phyloP scores from a whole-genome alignment of 30 jellyfish, hydroid and myxozoan species.

The Pseudorhiza aurosa region DNA sequence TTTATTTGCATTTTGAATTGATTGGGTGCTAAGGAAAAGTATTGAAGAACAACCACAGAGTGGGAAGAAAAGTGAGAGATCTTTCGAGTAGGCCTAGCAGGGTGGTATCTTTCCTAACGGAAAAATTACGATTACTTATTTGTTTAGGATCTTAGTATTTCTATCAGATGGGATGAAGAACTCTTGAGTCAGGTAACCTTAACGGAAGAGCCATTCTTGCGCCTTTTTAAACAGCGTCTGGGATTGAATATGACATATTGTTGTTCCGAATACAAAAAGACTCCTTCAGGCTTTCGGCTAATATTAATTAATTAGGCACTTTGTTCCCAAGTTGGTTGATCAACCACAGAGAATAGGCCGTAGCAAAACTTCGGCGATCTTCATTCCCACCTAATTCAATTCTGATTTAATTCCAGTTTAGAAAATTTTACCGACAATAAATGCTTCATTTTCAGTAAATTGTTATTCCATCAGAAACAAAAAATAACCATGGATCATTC shows the following conservation, averaged over 20 bases:
- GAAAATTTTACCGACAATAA: slow-evolving; percentile 20
- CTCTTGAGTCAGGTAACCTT: no score
- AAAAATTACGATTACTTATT: no score
- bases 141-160: no score
- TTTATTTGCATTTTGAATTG: no score
- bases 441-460: background rate
- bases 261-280: background rate
- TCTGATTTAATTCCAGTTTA: slow-evolving; percentile 9
- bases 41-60: no score
- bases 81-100: no score
- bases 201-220: no score
- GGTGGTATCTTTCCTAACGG: no score
- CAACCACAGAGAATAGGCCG: slow-evolving; percentile 8
- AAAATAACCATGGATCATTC: background rate
- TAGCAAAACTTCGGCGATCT: background rate
- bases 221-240: no score
- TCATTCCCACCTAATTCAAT: background rate
- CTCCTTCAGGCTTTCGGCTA: slow-evolving; percentile 31
- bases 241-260: background rate
- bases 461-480: slow-evolving; percentile 1
- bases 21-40: no score
- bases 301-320: slow-evolving; percentile 13
- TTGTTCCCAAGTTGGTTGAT: background rate
- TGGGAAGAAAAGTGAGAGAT: no score
- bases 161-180: no score